Evolutionary conservation across 2,113 vertebrate genomes (phyloP).

Genomic region (Bucco capensis): DNA sequence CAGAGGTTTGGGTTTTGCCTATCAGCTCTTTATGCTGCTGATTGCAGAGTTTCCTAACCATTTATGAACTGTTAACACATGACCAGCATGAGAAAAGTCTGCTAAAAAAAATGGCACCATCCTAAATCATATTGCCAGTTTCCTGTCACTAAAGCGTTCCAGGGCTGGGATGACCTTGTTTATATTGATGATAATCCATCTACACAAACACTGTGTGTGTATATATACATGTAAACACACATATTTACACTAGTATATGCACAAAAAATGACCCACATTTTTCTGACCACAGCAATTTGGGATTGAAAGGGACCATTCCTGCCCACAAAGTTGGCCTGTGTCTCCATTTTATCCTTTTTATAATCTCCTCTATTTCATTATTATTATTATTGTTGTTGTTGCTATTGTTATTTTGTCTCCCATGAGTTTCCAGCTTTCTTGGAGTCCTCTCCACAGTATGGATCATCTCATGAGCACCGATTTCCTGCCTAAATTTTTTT

Average conservation of each 20-base stretch:
- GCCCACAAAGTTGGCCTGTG: rapidly evolving
- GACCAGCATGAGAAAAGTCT: conserved; percentile 1
- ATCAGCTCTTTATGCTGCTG: background rate
- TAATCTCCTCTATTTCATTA: background rate
- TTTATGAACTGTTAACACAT: background rate
- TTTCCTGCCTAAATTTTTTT: background rate
- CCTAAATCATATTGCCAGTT: background rate
- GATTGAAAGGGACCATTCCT: background rate
- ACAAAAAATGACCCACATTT: background rate
- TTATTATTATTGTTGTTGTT: too few relatives aligned
- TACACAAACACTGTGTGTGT: background rate
- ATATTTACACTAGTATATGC: too few relatives aligned
- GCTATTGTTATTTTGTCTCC: too few relatives aligned
- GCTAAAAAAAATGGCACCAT: background rate
- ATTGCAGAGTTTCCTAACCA: background rate
- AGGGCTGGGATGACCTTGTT: conserved; percentile 16
- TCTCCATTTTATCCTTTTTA: background rate
- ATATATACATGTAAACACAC: too few relatives aligned
- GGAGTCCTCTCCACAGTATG: background rate
- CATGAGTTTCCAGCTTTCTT: background rate
- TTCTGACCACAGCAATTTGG: background rate
- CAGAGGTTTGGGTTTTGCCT: background rate
- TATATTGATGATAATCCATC: background rate
- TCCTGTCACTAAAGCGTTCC: conserved; percentile 5
- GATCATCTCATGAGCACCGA: background rate